Conservation (phyloP, 2,888 invertebrate species). For the Stenoptilia bipunctidactyla region DNA sequence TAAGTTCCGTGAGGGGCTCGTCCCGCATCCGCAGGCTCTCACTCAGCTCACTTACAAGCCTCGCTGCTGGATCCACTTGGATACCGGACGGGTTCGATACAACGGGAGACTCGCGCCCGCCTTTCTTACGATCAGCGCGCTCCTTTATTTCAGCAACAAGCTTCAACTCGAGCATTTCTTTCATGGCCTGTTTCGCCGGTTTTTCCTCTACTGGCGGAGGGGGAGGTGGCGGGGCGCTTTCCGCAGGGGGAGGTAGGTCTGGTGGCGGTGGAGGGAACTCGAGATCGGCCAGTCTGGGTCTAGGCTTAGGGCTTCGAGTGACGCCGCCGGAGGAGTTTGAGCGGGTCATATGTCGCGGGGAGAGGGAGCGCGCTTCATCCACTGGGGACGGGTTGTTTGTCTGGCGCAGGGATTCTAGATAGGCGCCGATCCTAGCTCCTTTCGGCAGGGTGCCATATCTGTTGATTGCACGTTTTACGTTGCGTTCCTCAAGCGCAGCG, state of each 20-base stretch:
- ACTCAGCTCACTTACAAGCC: constrained; percentile 87
- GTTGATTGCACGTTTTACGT: constrained; percentile 94
- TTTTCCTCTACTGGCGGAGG: constrained; percentile 59
- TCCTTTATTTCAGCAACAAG: constrained; percentile 88
- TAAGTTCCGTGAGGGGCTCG: constrained; percentile 72
- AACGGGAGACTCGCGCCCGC: constrained; percentile 61
- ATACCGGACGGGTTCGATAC: constrained; percentile 26
- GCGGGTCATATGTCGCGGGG: constrained; percentile 87
- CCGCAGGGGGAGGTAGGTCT: constrained; percentile 79
- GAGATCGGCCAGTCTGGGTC: constrained; percentile 83
- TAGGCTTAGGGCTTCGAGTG: constrained; percentile 71
- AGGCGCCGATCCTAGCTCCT: constrained; percentile 96
- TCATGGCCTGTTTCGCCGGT: constrained; percentile 70
- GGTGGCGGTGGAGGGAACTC: constrained; percentile 91
- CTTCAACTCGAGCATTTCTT: constrained; percentile 86
- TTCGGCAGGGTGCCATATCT: constrained; percentile 97
- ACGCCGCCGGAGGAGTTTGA: constrained; percentile 91
- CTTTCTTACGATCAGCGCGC: constrained; percentile 76
- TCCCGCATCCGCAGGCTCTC: constrained; percentile 75
- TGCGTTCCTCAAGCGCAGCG: constrained; percentile 94
- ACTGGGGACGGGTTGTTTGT: constrained; percentile 58
- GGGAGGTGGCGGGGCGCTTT: constrained; percentile 74
- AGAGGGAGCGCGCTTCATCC: constrained; percentile 68
- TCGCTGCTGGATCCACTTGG: constrained; percentile 46
- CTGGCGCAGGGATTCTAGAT: constrained; percentile 91